Base-by-base conservation (phyloP, 2,113 vertebrate genomes). In the Tenrec ecaudatus region DNA sequence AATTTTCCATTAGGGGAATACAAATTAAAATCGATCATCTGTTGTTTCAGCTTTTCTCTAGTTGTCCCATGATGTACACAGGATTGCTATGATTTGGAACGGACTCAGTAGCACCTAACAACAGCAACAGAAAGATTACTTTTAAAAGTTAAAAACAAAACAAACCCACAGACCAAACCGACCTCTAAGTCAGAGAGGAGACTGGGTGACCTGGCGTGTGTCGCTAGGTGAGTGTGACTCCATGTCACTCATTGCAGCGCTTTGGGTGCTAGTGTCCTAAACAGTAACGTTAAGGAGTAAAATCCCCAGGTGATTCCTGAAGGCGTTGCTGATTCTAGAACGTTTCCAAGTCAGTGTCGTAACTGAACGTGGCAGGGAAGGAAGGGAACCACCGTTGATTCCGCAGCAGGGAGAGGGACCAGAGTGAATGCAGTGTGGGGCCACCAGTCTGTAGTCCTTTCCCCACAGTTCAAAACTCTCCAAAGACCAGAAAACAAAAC, bases 401-500 rank as follows among this genome's bases (percentile, higher is more conserved):
- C 53, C 91, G 23, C 78, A 71, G 36, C 16, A 83, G 64, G 88
- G 20, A 73, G 60, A 53, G 12, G 47, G n/a, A 87, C 27, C 31
- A 88, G 64, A 43, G 43, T 90, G 64, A 80, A 29, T 79, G 80
- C 31, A 90, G 20, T 78, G 29, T 76, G 68, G 15, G 82, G n/a
- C 69, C 81, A 58, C 20, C 93, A n/a, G 33, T 27, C 58, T 88
- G 2, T 91, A 40, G 6, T 76, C 29, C 76, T 96, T 92, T 93
- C 36, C 64, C 29, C 73, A 69, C 57, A 94, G 16, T 82, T 92
- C 78, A 78, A 92, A 87, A 91, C n/a, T 76, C 36, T 31, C 86
- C 66, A 94, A 85, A 89, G 8, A 43, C 94, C 25, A 79, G 68
- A 89, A 96, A 69, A 89, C 40, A 64, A 38, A 58, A 53, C 43